Evolutionary conservation across 2,888 invertebrate genomes (phyloP).

Genomic region (Tetropium fuscum): DNA sequence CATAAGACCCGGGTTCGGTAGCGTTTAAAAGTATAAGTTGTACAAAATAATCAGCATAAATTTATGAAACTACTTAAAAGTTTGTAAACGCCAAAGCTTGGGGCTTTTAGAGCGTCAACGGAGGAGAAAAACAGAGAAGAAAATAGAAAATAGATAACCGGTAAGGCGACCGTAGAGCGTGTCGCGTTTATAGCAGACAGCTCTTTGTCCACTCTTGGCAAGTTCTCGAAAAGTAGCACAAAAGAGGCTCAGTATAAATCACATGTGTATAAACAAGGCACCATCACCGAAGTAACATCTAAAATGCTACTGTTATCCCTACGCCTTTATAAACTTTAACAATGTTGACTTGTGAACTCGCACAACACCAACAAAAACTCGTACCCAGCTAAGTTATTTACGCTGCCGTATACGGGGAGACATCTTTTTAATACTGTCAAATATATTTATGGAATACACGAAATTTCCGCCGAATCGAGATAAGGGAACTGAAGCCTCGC

Average conservation of each 20-base stretch:
- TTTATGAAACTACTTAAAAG: constrained; percentile 48
- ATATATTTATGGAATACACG: background rate
- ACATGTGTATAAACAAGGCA: constrained; percentile 40
- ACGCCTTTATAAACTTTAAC: constrained; percentile 23
- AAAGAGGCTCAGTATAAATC: constrained; percentile 49
- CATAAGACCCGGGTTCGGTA: constrained; percentile 37
- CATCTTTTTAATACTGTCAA: constrained; percentile 16
- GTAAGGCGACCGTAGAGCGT: constrained; percentile 23
- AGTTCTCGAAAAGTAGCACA: constrained; percentile 46
- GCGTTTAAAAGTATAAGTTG: constrained; percentile 42
- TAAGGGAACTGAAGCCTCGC: constrained; percentile 13
- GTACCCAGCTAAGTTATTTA: background rate
- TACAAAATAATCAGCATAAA: constrained; percentile 47
- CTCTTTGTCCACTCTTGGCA: constrained; percentile 46
- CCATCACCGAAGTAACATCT: constrained; percentile 21
- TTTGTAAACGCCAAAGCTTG: constrained; percentile 37
- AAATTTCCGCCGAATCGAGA: constrained; percentile 3
- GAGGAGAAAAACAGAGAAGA: constrained; percentile 31
- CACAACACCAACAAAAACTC: constrained; percentile 4
- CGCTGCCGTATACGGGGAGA: background rate
- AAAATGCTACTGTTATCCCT: constrained; percentile 16
- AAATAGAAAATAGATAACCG: constrained; percentile 34
- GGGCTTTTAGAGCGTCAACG: constrained; percentile 34
- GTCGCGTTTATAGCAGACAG: constrained; percentile 28
- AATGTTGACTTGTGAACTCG: constrained; percentile 28